These are phyloP conservation scores for Pollenia angustigena DNA, from an alignment of 2,888 invertebrate species.

Conservation along the genomic window DNA sequence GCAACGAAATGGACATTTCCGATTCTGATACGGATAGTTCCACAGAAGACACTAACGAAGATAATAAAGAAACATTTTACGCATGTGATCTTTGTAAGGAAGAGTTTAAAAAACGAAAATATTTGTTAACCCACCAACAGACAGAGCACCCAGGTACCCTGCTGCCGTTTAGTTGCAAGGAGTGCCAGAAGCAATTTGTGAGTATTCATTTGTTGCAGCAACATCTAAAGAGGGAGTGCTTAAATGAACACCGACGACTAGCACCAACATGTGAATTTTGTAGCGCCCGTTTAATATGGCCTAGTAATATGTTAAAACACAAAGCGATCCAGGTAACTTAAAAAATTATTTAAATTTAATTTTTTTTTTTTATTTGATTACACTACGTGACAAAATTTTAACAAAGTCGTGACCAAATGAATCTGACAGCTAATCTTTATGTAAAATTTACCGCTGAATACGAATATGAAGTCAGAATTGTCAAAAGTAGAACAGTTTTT, in stretches of 20 bases:
- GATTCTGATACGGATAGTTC: slow-evolving; percentile 81
- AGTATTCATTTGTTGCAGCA: slow-evolving; percentile 85
- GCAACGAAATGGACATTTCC: slow-evolving; percentile 80
- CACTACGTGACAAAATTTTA: too few relatives aligned
- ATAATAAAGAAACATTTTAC: slow-evolving; percentile 75
- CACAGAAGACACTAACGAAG: slow-evolving; percentile 75
- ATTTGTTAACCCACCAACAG: slow-evolving; percentile 79
- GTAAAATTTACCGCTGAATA: too few relatives aligned
- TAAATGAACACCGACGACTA: slow-evolving; percentile 76
- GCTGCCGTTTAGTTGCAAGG: slow-evolving; percentile 84
- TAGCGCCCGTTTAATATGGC: slow-evolving; percentile 80
- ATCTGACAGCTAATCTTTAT: too few relatives aligned
- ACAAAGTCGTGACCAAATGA: too few relatives aligned
- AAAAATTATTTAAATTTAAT: too few relatives aligned
- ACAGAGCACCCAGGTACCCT: slow-evolving; percentile 80
- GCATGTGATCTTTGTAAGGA: slow-evolving; percentile 78
- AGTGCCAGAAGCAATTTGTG: slow-evolving; percentile 85
- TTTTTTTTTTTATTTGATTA: not conserved
- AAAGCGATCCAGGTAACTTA: slow-evolving; percentile 53
- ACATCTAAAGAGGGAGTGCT: slow-evolving; percentile 84
- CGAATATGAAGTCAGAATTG: too few relatives aligned
- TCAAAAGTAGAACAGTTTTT: too few relatives aligned
- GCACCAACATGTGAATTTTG: slow-evolving; percentile 78
- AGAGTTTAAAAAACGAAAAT: slow-evolving; percentile 74
- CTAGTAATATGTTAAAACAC: slow-evolving; percentile 79